phyloP scores from a whole-genome alignment of 2,888 invertebrate species.

The Drosophila diplacantha region DNA sequence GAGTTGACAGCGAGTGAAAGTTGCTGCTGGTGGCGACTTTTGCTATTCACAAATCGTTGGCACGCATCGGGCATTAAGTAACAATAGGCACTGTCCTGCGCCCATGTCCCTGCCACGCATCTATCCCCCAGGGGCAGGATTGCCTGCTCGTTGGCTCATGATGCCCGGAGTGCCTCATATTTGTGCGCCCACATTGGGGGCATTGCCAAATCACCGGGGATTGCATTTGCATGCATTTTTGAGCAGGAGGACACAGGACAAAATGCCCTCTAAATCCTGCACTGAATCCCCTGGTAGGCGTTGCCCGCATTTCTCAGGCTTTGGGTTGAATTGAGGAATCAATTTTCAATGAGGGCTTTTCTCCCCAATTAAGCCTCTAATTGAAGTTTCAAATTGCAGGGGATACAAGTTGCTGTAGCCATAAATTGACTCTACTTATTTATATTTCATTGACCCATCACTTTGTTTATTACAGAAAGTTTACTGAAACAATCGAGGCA shows the following conservation, averaged over 20 bases:
- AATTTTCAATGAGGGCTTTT: constrained; percentile 10
- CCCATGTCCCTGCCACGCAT: neutral
- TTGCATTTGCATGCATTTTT: constrained; percentile 51
- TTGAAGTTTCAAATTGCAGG: neutral
- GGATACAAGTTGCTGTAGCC: neutral
- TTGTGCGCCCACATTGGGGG: constrained; percentile 59
- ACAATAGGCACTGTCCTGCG: constrained; percentile 28
- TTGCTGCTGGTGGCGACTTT: constrained; percentile 20
- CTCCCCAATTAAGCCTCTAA: neutral
- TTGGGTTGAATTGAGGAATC: constrained; percentile 1
- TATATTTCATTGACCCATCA: neutral
- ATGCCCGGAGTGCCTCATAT: constrained; percentile 48
- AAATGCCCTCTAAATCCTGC: neutral
- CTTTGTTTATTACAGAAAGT: constrained; percentile 6
- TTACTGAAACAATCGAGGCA: constrained; percentile 1
- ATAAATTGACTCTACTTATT: neutral
- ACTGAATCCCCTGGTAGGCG: neutral
- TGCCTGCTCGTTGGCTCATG: constrained; percentile 43
- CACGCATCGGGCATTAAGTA: constrained; percentile 58
- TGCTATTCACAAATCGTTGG: constrained; percentile 63
- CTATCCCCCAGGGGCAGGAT: constrained; percentile 40
- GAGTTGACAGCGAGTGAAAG: constrained; percentile 47
- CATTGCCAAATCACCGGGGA: constrained; percentile 59
- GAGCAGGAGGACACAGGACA: constrained; percentile 14
- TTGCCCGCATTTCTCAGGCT: neutral